A percentile compares a stretch with the other conserved stretches of the same genome.
Conservation (phyloP, 2,888 invertebrate genomes). For the Hecatera dysodea region DNA sequence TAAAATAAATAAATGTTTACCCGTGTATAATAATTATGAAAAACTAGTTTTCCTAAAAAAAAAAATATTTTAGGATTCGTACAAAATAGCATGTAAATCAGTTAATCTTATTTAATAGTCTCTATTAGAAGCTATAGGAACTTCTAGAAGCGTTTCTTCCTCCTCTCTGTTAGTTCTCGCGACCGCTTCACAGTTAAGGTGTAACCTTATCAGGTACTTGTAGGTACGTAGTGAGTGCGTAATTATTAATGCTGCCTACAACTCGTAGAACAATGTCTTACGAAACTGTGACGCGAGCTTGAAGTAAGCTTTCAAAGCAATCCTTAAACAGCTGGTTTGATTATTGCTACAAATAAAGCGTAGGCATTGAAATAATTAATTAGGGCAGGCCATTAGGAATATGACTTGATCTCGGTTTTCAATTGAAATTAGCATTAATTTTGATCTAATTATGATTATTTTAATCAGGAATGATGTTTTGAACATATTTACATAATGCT, state of each 20-base stretch:
- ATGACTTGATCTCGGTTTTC: background rate
- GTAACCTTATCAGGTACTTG: constrained; percentile 17
- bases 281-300: constrained; percentile 68
- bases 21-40: too few species aligned
- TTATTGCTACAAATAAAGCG: background rate
- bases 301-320: constrained; percentile 59
- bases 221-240: constrained; percentile 40
- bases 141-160: too few species aligned
- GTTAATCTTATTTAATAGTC: too few species aligned
- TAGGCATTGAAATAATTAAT: background rate
- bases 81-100: too few species aligned
- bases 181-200: background rate
- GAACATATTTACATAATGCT: background rate
- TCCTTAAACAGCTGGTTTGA: constrained; percentile 16
- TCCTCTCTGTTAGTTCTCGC: background rate
- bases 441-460: too few species aligned
- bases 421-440: background rate
- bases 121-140: too few species aligned
- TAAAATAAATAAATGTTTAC: too few species aligned
- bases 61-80: too few species aligned
- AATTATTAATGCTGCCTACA: constrained; percentile 57
- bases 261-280: constrained; percentile 67
- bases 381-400: background rate
- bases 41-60: too few species aligned
- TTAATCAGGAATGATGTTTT: background rate